Evolutionary conservation across 2,797 vertebrate species (phyloP), one percentile per base, ranked within the genome.

Genomic region (Enteromius viviparus): DNA sequence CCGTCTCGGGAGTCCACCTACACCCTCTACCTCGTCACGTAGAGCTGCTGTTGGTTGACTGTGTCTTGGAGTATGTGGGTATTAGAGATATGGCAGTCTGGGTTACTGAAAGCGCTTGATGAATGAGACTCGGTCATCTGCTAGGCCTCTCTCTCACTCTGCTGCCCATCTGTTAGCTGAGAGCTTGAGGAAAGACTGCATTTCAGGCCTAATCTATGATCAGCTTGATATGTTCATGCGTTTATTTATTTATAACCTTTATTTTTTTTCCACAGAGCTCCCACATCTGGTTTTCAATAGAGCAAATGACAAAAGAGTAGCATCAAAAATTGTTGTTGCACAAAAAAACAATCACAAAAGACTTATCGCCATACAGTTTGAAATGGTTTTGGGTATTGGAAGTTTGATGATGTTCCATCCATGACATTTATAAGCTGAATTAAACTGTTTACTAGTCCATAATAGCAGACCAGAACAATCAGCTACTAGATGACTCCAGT

Each of bases 51-150:
- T 23, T 10, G 74, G 34, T 15, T 60, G 37, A 60, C 84, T 26
- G 70, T 66, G 76, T 60, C 60, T 78, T 58, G 58, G 81, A 76
- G 62, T 58, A 40, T 82, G 69, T 84, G 26, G 55, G 76, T 68
- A 37, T 82, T 68, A 69, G 66, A 74, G 47, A 69, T 45, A 77
- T 45, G 80, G 40, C 69, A 87, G 76, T 82, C 79, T 34, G 3
- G 85, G 79, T 69, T 66, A 84, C 79, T 42, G 53, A 82, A 72
- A 84, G 6, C 4, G 32, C 66, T 71, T 26, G 80, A 40, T 83
- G 76, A 81, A 84, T 86, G 80, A 64, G 74, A 76, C 69, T 55
- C 55, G 49, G 78, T 85, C 84, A 42, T 80, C 71, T 65, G 71
- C 2, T 74, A 47, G 64, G 53, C n/a, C 66, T 79, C 65, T 32